Conservation (phyloP, 2,797 vertebrate genomes). For the Coreius guichenoti region DNA sequence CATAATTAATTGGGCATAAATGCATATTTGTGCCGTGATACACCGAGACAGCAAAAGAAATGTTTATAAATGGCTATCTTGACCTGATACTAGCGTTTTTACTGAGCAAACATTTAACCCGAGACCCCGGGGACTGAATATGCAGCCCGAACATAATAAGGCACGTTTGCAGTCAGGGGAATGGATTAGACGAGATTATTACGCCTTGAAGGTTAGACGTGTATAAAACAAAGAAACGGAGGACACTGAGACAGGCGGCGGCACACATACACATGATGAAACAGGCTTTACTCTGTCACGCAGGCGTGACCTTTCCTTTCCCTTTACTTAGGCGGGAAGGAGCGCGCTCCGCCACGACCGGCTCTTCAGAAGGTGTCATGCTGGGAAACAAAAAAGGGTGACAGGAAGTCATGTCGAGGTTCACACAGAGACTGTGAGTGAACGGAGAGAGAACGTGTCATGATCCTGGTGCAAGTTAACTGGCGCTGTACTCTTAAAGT, state of each 20-base stretch:
- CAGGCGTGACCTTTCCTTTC: not conserved
- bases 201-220: constrained; percentile 72
- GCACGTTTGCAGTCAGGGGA: constrained; percentile 62
- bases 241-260: constrained; percentile 1
- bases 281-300: not conserved
- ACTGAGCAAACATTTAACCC: constrained; percentile 4
- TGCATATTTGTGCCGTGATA: not conserved
- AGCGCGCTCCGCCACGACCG: not conserved
- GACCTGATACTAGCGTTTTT: not conserved
- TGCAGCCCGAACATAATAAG: constrained; percentile 8
- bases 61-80: not conserved
- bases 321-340: not conserved
- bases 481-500: not conserved
- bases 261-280: not conserved
- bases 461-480: not conserved
- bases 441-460: not conserved
- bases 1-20: not conserved
- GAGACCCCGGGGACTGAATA: constrained; percentile 8
- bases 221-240: constrained; percentile 27
- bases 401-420: constrained; percentile 18
- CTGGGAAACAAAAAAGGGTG: constrained; percentile 5
- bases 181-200: constrained; percentile 73
- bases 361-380: not conserved
- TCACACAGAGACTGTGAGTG: not conserved
- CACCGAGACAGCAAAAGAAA: not conserved